Conservation (phyloP, 2,888 invertebrate species). For the Microplitis deprimator region DNA sequence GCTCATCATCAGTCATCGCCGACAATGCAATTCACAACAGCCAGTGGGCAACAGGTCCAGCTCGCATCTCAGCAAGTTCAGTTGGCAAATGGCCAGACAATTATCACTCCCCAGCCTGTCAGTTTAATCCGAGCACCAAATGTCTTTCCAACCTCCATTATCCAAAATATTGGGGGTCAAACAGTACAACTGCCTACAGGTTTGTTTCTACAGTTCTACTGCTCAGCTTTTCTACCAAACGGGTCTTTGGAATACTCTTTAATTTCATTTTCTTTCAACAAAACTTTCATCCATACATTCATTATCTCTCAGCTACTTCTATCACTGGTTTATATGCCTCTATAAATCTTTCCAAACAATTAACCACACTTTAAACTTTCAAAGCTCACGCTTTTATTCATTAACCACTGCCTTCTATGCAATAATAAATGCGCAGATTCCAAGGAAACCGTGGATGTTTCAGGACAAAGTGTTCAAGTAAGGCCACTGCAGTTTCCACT, state of each 20-base stretch:
- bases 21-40: slow-evolving; percentile 67
- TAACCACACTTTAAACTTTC: slow-evolving; percentile 19
- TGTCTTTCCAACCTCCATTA: slow-evolving; percentile 78
- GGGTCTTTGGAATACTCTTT: background rate
- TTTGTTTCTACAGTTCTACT: slow-evolving; percentile 50
- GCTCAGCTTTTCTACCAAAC: background rate
- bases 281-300: background rate
- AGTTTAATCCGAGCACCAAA: slow-evolving; percentile 81
- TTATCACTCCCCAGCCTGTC: slow-evolving; percentile 71
- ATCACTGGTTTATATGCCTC: background rate
- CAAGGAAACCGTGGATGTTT: slow-evolving; percentile 60
- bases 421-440: slow-evolving; percentile 55
- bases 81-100: slow-evolving; percentile 70
- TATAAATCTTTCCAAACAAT: slow-evolving; percentile 9
- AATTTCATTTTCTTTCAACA: background rate
- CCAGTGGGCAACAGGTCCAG: slow-evolving; percentile 68
- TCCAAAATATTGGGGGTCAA: slow-evolving; percentile 79
- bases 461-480: slow-evolving; percentile 82
- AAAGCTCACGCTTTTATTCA: slow-evolving; percentile 47
- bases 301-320: background rate
- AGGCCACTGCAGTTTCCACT: slow-evolving; percentile 80
- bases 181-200: slow-evolving; percentile 80
- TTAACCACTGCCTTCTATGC: slow-evolving; percentile 46
- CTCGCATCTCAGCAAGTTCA: slow-evolving; percentile 70
- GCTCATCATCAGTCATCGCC: slow-evolving; percentile 71